Evolutionary conservation across 2,888 invertebrate genomes (phyloP).

Genomic region (Cepaea hortensis): DNA sequence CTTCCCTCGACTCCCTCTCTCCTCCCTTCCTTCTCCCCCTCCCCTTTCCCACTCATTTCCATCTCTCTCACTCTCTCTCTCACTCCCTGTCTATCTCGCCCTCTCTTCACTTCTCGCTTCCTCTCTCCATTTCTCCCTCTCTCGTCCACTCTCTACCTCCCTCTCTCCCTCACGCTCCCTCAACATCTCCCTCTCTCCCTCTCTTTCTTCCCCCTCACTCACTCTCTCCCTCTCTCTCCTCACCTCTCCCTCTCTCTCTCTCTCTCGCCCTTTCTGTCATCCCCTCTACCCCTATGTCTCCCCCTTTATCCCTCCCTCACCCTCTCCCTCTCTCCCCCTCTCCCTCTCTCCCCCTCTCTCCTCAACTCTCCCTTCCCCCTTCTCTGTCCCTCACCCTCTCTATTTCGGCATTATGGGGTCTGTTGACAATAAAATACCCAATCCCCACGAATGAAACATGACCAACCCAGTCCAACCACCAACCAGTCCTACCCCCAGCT

Average conservation of each 20-base stretch:
- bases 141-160: not conserved
- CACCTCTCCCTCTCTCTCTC: not conserved
- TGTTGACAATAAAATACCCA: no score
- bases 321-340: not conserved
- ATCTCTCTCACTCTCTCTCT: not conserved
- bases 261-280: not conserved
- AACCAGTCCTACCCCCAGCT: no score
- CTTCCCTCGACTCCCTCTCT: not conserved
- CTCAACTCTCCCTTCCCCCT: not conserved
- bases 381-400: not conserved
- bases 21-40: not conserved
- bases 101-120: no score
- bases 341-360: not conserved
- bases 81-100: not conserved
- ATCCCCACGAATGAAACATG: no score
- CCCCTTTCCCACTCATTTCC: not conserved
- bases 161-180: not conserved
- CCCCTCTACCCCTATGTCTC: not conserved
- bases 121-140: not conserved
- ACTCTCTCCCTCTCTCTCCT: not conserved
- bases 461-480: no score
- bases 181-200: not conserved
- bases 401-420: no score
- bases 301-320: not conserved
- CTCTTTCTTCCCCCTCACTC: not conserved